These are phyloP conservation scores for Lordiphosa fenestrarum DNA, from an alignment of 2,888 invertebrate genomes.

Conservation along the genomic window DNA sequence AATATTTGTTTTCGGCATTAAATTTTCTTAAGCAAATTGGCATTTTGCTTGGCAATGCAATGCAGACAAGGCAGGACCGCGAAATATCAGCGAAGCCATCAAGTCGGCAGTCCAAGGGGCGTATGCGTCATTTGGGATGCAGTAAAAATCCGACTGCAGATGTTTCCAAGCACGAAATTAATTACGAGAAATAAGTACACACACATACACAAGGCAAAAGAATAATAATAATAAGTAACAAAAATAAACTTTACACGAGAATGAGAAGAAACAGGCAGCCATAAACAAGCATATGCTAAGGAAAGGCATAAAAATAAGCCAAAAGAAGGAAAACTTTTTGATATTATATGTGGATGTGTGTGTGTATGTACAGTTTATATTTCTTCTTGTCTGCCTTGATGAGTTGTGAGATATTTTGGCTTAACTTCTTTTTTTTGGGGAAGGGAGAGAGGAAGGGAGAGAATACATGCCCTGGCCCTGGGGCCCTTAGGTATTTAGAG, in stretches of 20 bases:
- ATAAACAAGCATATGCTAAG: slow-evolving; percentile 69
- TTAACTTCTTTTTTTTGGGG: no score
- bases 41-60: slow-evolving; percentile 17
- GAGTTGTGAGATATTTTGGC: slow-evolving; percentile 3
- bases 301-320: slow-evolving; percentile 64
- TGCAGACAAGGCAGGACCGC: slow-evolving; percentile 7
- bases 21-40: slow-evolving; percentile 59
- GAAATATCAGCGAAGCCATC: slow-evolving; percentile 39
- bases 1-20: slow-evolving; percentile 51
- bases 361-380: slow-evolving; percentile 7
- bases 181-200: slow-evolving; percentile 55
- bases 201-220: slow-evolving; percentile 19
- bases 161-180: slow-evolving; percentile 74
- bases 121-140: slow-evolving; percentile 72
- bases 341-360: slow-evolving; percentile 46
- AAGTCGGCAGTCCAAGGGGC: slow-evolving; percentile 51
- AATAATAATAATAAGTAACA: slow-evolving; percentile 71
- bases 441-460: no score
- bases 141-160: slow-evolving; percentile 75
- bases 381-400: slow-evolving; percentile 8
- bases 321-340: slow-evolving; percentile 48
- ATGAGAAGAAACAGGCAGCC: slow-evolving; percentile 22
- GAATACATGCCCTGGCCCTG: no score
- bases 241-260: slow-evolving; percentile 68
- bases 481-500: no score